These are phyloP conservation scores for Haemorhous mexicanus DNA, from an alignment of 2,113 vertebrate genomes.

Conservation along the genomic window DNA sequence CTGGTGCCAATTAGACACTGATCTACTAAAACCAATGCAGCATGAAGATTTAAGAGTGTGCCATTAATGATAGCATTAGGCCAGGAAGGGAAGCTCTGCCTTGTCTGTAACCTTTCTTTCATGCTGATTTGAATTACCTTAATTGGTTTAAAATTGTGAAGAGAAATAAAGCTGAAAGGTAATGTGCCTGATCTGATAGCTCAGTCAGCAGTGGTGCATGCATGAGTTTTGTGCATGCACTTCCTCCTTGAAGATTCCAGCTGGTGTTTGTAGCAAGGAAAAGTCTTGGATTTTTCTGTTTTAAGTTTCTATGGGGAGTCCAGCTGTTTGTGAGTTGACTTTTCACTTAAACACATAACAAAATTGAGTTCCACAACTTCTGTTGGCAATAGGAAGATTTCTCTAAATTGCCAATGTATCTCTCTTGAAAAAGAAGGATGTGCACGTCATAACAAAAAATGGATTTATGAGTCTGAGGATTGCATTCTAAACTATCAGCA, in stretches of 20 bases:
- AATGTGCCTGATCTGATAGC: background rate
- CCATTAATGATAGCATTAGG: background rate
- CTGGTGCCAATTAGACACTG: background rate
- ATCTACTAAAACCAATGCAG: slow-evolving; percentile 14
- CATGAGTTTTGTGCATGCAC: background rate
- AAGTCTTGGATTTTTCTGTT: background rate
- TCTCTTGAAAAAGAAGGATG: background rate
- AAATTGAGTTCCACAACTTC: background rate
- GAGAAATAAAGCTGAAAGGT: background rate
- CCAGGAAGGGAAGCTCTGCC: background rate
- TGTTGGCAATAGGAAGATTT: background rate
- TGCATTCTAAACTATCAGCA: background rate
- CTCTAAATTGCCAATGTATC: background rate
- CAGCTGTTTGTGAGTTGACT: background rate
- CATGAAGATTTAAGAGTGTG: background rate
- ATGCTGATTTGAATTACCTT: background rate
- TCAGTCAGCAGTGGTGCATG: background rate
- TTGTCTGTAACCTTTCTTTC: slow-evolving; percentile 3
- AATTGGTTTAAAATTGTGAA: background rate
- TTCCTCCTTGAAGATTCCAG: background rate
- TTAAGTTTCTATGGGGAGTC: background rate
- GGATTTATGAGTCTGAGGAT: background rate
- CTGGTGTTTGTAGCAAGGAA: background rate
- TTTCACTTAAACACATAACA: background rate
- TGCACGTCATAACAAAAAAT: background rate